Evolutionary conservation across 2,797 vertebrate species (phyloP), one percentile per base, ranked within the genome.

Genomic region (Thalassophryne amazonica): DNA sequence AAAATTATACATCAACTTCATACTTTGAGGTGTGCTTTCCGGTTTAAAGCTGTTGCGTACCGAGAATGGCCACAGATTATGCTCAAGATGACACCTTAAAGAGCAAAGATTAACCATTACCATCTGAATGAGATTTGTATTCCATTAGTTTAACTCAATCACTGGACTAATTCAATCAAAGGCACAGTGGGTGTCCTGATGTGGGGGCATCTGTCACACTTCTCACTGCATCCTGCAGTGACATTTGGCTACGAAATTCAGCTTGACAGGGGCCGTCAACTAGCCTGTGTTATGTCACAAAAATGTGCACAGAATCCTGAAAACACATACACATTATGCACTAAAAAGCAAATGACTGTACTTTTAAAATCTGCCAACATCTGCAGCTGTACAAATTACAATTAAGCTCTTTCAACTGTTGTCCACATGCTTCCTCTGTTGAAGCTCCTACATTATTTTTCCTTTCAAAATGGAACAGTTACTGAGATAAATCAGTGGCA

Each of bases 121-220:
- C 66, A 77, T 45, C 76, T 50, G 48, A 61, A 60, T 61, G 55
- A 78, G 65, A 76, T 63, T 75, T 74, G 68, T 67, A 68, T 69
- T 66, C 61, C 70, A 83, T 87, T 77, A 84, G 74, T 73, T 61
- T 74, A 79, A 80, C 74, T 76, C 68, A 76, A 78, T 85, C 74
- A 69, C 45, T 54, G 40, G 47, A 67, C 69, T 82, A 79, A 84
- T 76, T 77, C 65, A 82, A 83, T 86, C 76, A 78, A 68, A 75
- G 63, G 67, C 77, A 71, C 60, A 59, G 72, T 74, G 77, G 72
- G 62, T 56, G 57, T 78, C 59, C 52, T 82, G 68, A 83, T 60
- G 28, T 50, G 61, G 60, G 73, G 73, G 73, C 69, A 76, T 80
- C 69, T 82, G 84, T 84, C 83, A 82, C 64, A 73, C 80, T 75